Evolutionary conservation across 2,888 invertebrate species (phyloP).

Genomic region (Tanypteryx hageni): DNA sequence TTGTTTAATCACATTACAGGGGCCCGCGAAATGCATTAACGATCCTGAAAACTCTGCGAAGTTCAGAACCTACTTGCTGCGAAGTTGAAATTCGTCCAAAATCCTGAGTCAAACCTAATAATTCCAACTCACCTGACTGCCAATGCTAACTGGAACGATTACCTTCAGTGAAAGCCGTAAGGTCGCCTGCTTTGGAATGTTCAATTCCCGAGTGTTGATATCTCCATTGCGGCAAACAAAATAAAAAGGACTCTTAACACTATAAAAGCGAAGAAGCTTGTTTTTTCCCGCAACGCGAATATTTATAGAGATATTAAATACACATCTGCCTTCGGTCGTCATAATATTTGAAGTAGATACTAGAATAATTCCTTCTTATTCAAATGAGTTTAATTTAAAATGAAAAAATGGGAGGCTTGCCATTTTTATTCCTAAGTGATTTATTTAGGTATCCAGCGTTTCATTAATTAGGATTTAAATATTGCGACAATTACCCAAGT

Average conservation of each 20-base stretch:
- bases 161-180: constrained; percentile 51
- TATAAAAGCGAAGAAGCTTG: no score
- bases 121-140: neutral
- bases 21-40: no score
- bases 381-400: no score
- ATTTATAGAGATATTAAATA: neutral
- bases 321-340: neutral
- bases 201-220: constrained; percentile 36
- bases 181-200: constrained; percentile 45
- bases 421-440: no score
- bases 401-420: no score
- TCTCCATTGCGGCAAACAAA: neutral
- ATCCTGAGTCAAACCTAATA: constrained; percentile 16
- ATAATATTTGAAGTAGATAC: no score
- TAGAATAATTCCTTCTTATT: no score
- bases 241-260: neutral
- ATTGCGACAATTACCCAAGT: no score
- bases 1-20: constrained; percentile 18
- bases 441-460: no score
- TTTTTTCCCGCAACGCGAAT: neutral
- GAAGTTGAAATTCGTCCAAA: constrained; percentile 50
- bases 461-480: no score
- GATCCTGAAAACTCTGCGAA: neutral
- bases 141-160: constrained; percentile 42
- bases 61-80: no score